Percentiles rank a stretch among this genome's conserved stretches.
Conservation (phyloP, 2,888 invertebrate genomes). For the Diadegma fenestrale region DNA sequence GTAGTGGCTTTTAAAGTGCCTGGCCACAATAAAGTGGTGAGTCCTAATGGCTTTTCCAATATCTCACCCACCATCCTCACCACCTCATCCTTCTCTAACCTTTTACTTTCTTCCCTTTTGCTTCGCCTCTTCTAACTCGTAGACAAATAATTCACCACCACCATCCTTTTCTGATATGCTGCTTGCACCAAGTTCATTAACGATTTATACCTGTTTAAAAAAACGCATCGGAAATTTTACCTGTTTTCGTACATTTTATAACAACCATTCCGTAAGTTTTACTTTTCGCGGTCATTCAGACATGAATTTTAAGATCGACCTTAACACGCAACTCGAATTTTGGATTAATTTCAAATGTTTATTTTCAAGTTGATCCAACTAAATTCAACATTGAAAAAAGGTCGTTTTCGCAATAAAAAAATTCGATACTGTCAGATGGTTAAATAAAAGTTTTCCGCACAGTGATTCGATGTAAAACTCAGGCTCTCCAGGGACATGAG, state of each 20-base stretch:
- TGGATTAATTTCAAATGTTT: too few relatives aligned
- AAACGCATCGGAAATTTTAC: neutral
- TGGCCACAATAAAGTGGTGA: conserved; percentile 74
- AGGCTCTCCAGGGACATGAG: neutral
- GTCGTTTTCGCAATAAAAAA: neutral
- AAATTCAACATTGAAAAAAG: neutral
- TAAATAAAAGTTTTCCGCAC: neutral
- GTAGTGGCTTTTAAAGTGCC: conserved; percentile 75
- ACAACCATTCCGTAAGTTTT: neutral
- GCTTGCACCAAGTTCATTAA: neutral
- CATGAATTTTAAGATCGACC: neutral
- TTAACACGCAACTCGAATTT: too few relatives aligned
- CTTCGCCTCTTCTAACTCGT: conserved; percentile 16
- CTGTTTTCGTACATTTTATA: neutral
- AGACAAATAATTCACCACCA: conserved; percentile 19
- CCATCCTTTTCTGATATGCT: conserved; percentile 11
- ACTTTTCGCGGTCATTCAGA: neutral
- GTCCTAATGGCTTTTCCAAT: conserved; percentile 79
- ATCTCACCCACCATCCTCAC: conserved; percentile 68
- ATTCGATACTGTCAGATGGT: neutral
- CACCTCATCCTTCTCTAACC: conserved; percentile 34
- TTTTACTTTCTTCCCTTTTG: conserved; percentile 23
- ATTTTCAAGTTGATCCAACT: neutral
- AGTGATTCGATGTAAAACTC: neutral
- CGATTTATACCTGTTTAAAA: neutral